Evolutionary conservation across 2,888 invertebrate species (phyloP), one percentile per base, ranked within the genome.

Genomic region (Amblyjoppa fuscipennis): DNA sequence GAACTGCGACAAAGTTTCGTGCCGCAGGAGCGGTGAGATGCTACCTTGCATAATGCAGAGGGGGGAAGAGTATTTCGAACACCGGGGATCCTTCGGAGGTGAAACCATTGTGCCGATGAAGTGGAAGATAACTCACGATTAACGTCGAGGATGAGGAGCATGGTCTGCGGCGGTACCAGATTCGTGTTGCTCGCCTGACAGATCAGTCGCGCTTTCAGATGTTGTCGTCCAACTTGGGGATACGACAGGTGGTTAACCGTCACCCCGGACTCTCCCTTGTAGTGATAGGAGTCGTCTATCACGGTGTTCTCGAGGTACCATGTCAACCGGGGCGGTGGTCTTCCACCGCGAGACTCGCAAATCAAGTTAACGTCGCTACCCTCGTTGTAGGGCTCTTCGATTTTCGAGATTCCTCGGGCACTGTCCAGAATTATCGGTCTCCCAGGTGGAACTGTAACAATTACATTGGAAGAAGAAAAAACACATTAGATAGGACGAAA

Each of bases 181-280:
- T 97, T 97, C 88, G 98, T 98, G 94, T 98, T 98, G 91, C 97
- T 96, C 41, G 98, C 98, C 94, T 98, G 97, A 94, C 98, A 98
- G 91, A 97, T 96, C 91, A 98, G 96, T 91, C 97, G 95, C 83
- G 97, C 96, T 94, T 98, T 97, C 90, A 98, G 95, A 94, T 98
- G 98, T 94, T 97, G 97, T 83, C 98, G 95, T 49, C 97, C 97
- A 89, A 98, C 96, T 93, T 96, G 97, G 83, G 97, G 97, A 93
- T 97, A 97, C 87, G 96, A 96, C 91, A 98, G 95, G 90, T 97
- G 96, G 95, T 98, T 98, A 92, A 97, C 96, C 77, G 97, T 97
- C 88, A 96, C 95, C 53, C 96, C 97, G 89, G 97, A 96, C 41
- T 95, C 91, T 94, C 92, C 66, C 96, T 95, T 94, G 95, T 93